These are phyloP conservation scores for Entomyzon cyanotis DNA, from an alignment of 2,113 vertebrate genomes.

Conservation along the genomic window DNA sequence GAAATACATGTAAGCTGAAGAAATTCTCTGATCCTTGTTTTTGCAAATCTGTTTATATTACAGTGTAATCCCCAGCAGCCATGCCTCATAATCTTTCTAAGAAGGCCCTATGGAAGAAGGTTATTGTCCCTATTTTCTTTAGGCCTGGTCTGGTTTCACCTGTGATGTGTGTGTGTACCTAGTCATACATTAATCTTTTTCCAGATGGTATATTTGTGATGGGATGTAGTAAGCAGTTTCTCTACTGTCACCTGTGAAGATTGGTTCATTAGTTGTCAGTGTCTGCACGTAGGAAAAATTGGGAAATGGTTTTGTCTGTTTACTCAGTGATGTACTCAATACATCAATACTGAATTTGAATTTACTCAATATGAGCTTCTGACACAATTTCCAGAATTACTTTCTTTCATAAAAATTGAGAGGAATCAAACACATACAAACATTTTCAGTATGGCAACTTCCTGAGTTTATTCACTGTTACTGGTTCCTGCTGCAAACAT, in stretches of 20 bases:
- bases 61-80: background rate
- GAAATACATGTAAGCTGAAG: background rate
- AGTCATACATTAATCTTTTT: background rate
- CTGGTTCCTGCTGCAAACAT: background rate
- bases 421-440: background rate
- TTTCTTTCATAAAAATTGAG: background rate
- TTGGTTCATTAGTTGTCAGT: background rate
- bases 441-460: background rate
- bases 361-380: background rate
- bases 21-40: background rate
- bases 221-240: background rate
- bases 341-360: too few relatives aligned
- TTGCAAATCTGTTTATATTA: background rate
- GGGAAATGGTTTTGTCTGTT: background rate
- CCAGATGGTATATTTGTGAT: background rate
- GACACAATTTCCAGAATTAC: background rate
- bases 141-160: background rate
- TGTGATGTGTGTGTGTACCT: background rate
- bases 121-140: background rate
- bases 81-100: background rate
- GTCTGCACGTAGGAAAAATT: background rate
- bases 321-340: background rate
- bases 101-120: background rate
- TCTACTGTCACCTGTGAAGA: background rate
- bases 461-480: background rate